These are phyloP conservation scores for Astreopora myriophthalma DNA, from an alignment of 64 coral and sea anemone genomes.

Conservation along the genomic window DNA sequence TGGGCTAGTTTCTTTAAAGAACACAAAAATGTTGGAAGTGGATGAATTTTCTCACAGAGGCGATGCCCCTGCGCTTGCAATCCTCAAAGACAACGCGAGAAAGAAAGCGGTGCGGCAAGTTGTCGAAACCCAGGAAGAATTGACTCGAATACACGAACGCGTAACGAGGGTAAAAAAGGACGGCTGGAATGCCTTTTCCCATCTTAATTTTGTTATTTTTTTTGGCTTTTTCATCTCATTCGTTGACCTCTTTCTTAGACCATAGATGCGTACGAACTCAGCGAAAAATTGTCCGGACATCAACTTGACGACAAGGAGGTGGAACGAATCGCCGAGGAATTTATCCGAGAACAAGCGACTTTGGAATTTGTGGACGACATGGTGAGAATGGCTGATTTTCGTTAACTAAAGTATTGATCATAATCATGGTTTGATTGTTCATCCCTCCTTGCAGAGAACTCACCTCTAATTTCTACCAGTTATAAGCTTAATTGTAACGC, in stretches of 20 bases:
- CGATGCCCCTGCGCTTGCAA: slow-evolving; percentile 63
- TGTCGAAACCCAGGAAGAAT: slow-evolving; percentile 64
- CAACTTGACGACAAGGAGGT: slow-evolving; percentile 72
- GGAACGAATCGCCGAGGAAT: slow-evolving; percentile 83
- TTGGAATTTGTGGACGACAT: slow-evolving; percentile 94
- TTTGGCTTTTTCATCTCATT: neutral
- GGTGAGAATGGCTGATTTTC: slow-evolving; percentile 32
- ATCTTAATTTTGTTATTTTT: neutral
- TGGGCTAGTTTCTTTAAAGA: slow-evolving; percentile 48
- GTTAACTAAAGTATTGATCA: neutral
- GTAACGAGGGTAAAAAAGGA: slow-evolving; percentile 32
- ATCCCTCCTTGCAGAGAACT: neutral
- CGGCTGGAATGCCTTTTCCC: neutral
- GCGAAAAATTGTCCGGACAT: slow-evolving; percentile 76
- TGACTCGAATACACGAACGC: slow-evolving; percentile 51
- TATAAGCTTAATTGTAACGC: too few species aligned
- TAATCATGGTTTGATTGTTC: neutral
- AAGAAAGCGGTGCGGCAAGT: slow-evolving; percentile 48
- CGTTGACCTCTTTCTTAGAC: slow-evolving; percentile 48
- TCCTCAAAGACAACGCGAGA: slow-evolving; percentile 54
- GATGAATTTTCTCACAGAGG: slow-evolving; percentile 37
- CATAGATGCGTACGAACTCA: slow-evolving; percentile 84
- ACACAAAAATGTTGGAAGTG: slow-evolving; percentile 11
- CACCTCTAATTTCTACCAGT: too few species aligned
- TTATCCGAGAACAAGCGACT: slow-evolving; percentile 83